Evolutionary conservation across 2,888 invertebrate genomes (phyloP).

Genomic region (Aspidiotus rigidus): DNA sequence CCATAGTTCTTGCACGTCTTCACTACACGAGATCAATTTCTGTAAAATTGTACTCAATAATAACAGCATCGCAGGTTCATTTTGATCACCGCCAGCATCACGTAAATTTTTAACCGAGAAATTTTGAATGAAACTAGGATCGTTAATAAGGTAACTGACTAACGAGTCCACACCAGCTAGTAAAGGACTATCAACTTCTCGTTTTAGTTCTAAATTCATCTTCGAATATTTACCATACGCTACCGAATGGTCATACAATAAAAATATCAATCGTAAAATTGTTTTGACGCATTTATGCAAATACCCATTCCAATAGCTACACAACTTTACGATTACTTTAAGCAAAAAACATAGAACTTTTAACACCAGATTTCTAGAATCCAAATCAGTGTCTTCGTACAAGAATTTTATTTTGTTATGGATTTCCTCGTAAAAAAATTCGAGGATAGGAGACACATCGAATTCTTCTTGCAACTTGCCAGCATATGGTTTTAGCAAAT

Average conservation of each 20-base stretch:
- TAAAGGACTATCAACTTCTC: conserved; percentile 9
- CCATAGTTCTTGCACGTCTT: conserved; percentile 7
- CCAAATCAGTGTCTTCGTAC: not conserved
- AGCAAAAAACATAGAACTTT: conserved; percentile 17
- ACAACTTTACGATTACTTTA: conserved; percentile 18
- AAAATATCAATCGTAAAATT: conserved; percentile 10
- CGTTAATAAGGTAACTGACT: conserved; percentile 7
- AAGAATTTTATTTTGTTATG: conserved; percentile 1
- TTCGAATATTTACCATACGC: not conserved
- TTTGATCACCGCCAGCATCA: not conserved
- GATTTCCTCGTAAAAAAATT: conserved; percentile 11
- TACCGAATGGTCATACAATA: conserved; percentile 16
- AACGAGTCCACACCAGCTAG: conserved; percentile 21
- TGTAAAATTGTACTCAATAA: conserved; percentile 7
- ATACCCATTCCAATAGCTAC: conserved; percentile 5
- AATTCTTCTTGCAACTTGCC: conserved; percentile 3
- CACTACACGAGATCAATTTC: not conserved
- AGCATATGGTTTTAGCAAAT: conserved; percentile 11
- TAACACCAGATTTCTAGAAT: not conserved
- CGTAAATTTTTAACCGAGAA: not conserved
- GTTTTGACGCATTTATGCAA: not conserved
- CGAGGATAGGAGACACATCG: conserved; percentile 8
- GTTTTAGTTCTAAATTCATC: not conserved
- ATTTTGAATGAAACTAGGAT: conserved; percentile 5
- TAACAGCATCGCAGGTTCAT: not conserved